Conservation (phyloP, 2,888 invertebrate genomes). For the Monopis laevigella region DNA sequence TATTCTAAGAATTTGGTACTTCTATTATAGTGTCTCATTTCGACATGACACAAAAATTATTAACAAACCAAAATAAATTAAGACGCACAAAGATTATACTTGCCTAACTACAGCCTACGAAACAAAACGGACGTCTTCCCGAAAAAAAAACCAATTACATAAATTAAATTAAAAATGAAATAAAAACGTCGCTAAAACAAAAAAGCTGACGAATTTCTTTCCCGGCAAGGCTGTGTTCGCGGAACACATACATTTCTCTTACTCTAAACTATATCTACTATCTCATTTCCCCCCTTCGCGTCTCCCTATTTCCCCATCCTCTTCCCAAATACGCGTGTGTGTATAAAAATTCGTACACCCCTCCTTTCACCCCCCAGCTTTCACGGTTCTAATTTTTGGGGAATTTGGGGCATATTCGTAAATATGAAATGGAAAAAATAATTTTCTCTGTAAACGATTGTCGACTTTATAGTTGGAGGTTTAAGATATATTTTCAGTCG, state of each 20-base stretch:
- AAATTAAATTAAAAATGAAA: constrained; percentile 13
- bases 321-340: constrained; percentile 29
- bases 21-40: too few relatives aligned
- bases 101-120: background rate
- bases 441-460: constrained; percentile 41
- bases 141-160: constrained; percentile 12
- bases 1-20: too few relatives aligned
- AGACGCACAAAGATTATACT: constrained; percentile 6
- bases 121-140: background rate
- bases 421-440: constrained; percentile 70
- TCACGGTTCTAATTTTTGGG: constrained; percentile 70
- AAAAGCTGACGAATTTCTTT: constrained; percentile 18
- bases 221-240: constrained; percentile 18
- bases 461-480: constrained; percentile 26
- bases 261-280: constrained; percentile 62
- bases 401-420: constrained; percentile 70
- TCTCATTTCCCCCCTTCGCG: constrained; percentile 33
- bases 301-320: constrained; percentile 22
- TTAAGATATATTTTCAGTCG: constrained; percentile 33
- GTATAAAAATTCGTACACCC: constrained; percentile 40
- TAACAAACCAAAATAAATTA: constrained; percentile 11
- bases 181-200: constrained; percentile 10
- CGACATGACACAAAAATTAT: too few relatives aligned
- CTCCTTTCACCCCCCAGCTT: constrained; percentile 43
- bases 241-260: constrained; percentile 50